These are phyloP conservation scores for Lethenteron camtschaticum DNA, from an alignment of 2,113 vertebrate species.

Conservation along the genomic window DNA sequence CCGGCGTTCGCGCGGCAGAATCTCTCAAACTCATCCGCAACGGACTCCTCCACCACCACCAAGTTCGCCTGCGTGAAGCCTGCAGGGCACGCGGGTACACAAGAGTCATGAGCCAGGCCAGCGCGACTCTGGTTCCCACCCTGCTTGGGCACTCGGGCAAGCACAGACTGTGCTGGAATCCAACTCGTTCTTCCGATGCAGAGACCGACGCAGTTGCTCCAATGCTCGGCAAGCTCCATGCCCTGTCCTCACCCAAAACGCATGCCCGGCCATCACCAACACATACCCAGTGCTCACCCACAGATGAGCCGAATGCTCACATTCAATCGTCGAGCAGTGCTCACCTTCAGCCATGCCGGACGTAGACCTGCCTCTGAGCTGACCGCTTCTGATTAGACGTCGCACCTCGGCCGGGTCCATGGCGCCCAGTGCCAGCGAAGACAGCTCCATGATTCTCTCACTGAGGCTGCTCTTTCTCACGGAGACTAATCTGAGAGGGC, in stretches of 20 bases:
- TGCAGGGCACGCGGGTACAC: conserved; percentile 10
- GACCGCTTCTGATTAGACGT: conserved; percentile 17
- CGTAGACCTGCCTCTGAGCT: conserved; percentile 15
- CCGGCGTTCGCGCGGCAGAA: conserved; percentile 40
- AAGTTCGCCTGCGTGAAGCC: conserved; percentile 34
- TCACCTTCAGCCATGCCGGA: conserved; percentile 20
- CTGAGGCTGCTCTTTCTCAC: too few species aligned
- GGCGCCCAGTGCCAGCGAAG: conserved; percentile 11
- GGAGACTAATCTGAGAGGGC: too few species aligned
- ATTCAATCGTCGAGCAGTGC: conserved; percentile 8
- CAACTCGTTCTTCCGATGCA: not conserved
- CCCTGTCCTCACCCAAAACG: conserved; percentile 10
- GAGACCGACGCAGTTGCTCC: not conserved
- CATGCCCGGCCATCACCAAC: conserved; percentile 10
- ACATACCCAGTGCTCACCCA: conserved; percentile 16
- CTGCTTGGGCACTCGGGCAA: not conserved
- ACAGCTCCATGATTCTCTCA: too few species aligned
- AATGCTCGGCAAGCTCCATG: not conserved
- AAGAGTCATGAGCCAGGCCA: not conserved
- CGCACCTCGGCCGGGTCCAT: conserved; percentile 15
- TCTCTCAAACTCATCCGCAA: conserved; percentile 41
- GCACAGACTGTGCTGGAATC: not conserved
- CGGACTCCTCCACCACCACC: conserved; percentile 28
- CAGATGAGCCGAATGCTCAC: conserved; percentile 14
- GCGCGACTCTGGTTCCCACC: not conserved